These are phyloP conservation scores for Syncerus caffer DNA, from an alignment of 2,797 vertebrate genomes.

Conservation along the genomic window DNA sequence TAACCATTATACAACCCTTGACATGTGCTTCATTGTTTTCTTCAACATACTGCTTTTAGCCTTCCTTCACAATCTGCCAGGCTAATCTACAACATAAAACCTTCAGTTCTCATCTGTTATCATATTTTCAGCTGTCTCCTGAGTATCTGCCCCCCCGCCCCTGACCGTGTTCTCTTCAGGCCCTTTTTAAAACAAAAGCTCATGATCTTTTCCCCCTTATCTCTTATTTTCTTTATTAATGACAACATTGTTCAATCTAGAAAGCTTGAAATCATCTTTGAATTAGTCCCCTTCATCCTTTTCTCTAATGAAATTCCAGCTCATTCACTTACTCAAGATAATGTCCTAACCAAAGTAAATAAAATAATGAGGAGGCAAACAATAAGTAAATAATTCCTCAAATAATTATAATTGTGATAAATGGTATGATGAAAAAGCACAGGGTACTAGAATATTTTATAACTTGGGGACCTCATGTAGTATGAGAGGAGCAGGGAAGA, in stretches of 20 bases:
- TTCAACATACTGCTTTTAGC: neutral
- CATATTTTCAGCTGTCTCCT: neutral
- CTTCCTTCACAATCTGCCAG: neutral
- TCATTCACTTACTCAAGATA: neutral
- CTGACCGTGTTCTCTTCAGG: neutral
- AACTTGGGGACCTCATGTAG: neutral
- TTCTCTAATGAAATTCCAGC: neutral
- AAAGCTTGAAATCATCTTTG: neutral
- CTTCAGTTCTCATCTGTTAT: neutral
- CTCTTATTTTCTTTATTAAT: neutral
- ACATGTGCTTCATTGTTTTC: neutral
- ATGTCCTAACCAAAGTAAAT: neutral
- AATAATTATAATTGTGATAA: neutral
- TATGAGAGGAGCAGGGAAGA: neutral
- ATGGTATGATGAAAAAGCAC: neutral
- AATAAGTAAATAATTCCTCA: neutral
- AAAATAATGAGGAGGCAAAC: neutral
- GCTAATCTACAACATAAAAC: neutral
- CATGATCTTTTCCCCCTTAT: neutral
- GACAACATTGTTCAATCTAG: neutral
- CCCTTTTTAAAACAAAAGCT: neutral
- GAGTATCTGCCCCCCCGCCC: neutral
- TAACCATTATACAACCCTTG: neutral
- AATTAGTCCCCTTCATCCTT: neutral
- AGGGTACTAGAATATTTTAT: neutral